phyloP scores from a whole-genome alignment of 2,113 vertebrate genomes.

The Xenus cinereus region DNA sequence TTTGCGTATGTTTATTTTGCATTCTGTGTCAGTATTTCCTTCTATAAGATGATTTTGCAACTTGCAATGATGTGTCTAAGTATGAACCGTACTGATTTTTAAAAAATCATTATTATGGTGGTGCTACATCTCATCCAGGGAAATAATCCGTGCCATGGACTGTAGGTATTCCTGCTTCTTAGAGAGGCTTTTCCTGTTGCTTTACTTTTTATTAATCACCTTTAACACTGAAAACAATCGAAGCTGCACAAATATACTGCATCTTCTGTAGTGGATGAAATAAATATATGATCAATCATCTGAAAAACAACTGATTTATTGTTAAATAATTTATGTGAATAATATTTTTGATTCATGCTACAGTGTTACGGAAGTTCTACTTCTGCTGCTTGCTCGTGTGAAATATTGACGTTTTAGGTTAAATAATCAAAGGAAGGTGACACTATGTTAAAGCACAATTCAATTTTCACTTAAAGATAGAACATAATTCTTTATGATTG shows the following conservation, averaged over 20 bases:
- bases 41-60: not conserved
- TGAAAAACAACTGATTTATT: conserved; percentile 45
- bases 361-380: conserved; percentile 23
- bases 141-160: not conserved
- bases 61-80: not conserved
- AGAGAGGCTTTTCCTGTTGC: not conserved
- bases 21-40: not conserved
- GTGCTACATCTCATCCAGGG: not conserved
- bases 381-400: conserved; percentile 51
- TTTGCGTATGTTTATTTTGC: not conserved
- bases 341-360: conserved; percentile 41
- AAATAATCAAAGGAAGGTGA: conserved; percentile 78
- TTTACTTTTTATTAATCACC: conserved; percentile 45
- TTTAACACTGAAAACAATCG: conserved; percentile 6
- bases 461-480: conserved; percentile 80
- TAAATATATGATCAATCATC: conserved; percentile 54
- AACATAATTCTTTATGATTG: conserved; percentile 73
- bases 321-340: conserved; percentile 25
- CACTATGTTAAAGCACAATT: conserved; percentile 74
- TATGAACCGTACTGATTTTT: not conserved
- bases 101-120: not conserved
- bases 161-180: not conserved
- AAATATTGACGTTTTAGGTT: conserved; percentile 74
- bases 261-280: not conserved
- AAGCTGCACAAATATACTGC: not conserved